phyloP scores from a whole-genome alignment of 2,888 invertebrate genomes.

The Cremastinae sp. region DNA sequence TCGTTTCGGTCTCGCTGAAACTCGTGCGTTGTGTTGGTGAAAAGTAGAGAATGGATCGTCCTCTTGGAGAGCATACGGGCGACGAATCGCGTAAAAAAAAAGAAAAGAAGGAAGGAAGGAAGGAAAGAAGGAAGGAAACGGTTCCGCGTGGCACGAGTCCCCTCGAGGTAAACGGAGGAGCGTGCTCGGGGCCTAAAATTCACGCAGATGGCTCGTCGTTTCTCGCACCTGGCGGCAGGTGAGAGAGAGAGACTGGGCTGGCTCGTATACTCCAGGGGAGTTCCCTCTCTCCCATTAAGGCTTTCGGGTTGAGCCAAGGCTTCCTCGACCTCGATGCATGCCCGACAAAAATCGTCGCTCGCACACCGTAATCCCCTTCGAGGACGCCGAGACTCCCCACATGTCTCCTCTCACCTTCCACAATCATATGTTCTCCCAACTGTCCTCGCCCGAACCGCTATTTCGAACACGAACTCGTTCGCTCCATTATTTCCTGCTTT shows the following conservation, averaged over 20 bases:
- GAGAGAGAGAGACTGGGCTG: conserved; percentile 67
- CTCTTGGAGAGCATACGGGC: conserved; percentile 61
- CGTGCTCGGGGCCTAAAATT: conserved; percentile 33
- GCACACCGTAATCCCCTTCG: no score
- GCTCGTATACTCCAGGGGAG: conserved; percentile 66
- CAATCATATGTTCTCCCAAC: conserved; percentile 55
- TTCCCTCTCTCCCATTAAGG: conserved; percentile 59
- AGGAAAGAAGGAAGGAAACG: conserved; percentile 67
- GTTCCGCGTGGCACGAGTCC: conserved; percentile 69
- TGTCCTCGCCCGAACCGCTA: conserved; percentile 29
- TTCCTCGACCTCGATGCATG: conserved; percentile 35
- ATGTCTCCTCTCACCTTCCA: conserved; percentile 33
- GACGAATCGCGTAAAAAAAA: conserved; percentile 43
- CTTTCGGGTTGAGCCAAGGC: conserved; percentile 42
- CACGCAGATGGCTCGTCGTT: conserved; percentile 72
- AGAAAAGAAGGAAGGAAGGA: conserved; percentile 22
- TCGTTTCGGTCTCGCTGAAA: no score
- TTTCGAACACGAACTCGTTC: no score
- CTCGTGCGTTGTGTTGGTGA: no score
- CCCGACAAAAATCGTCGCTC: conserved; percentile 5
- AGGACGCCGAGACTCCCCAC: conserved; percentile 33
- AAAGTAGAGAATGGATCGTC: conserved; percentile 10
- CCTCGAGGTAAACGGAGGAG: conserved; percentile 57
- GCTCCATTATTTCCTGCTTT: no score
- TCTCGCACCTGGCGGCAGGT: conserved; percentile 76